Evolutionary conservation across 2,113 vertebrate genomes (phyloP).

Genomic region (Tylochromis polylepis): DNA sequence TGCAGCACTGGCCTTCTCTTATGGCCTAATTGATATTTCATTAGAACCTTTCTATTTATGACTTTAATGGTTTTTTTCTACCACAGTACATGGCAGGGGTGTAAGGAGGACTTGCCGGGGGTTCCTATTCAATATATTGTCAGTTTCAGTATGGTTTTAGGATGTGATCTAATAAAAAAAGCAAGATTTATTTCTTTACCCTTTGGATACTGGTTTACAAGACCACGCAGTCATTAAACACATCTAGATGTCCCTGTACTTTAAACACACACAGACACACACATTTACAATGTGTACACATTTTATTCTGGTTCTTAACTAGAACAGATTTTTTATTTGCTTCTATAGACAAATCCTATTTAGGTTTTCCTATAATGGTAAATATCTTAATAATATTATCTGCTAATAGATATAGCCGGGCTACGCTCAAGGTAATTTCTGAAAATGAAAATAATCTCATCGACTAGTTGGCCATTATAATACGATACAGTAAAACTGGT

Average conservation of each 20-base stretch:
- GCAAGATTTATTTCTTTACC: constrained; percentile 64
- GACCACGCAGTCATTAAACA: constrained; percentile 63
- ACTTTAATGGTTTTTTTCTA: constrained; percentile 61
- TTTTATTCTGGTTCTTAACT: neutral
- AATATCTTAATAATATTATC: neutral
- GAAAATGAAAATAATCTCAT: neutral
- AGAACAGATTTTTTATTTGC: neutral
- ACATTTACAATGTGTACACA: neutral
- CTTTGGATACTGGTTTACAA: constrained; percentile 67
- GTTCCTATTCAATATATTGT: constrained; percentile 51
- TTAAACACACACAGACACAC: constrained; percentile 8
- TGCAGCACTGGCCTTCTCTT: constrained; percentile 52
- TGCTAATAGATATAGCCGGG: neutral
- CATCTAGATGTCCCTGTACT: constrained; percentile 27
- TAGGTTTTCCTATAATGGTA: neutral
- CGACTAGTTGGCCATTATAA: neutral
- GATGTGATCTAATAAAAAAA: constrained; percentile 55
- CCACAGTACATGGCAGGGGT: constrained; percentile 18
- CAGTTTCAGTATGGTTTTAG: constrained; percentile 33
- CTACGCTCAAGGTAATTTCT: neutral
- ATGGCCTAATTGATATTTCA: constrained; percentile 75
- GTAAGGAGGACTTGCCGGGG: constrained; percentile 29
- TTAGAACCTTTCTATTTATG: constrained; percentile 71
- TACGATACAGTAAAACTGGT: neutral
- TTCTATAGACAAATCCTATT: neutral